Percentiles rank a stretch among this genome's conserved stretches.
Conservation (phyloP, 2,797 vertebrate genomes). For the Otolemur crassicaudatus region DNA sequence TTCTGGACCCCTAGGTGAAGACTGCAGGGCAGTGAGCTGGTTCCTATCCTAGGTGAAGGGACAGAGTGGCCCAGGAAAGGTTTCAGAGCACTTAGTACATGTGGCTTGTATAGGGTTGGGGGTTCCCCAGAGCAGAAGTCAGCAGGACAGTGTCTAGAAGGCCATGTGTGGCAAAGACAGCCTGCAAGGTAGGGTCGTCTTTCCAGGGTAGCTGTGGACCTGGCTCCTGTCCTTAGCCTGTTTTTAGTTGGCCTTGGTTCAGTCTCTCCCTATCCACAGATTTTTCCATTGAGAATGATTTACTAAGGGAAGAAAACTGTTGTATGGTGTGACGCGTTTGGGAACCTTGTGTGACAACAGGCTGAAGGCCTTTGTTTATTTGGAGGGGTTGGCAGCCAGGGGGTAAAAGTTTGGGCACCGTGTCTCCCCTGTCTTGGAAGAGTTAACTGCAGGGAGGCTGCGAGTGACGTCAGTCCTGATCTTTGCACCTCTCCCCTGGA, state of each 20-base stretch:
- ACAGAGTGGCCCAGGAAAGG: background rate
- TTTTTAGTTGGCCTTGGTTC: background rate
- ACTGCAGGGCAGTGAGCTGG: background rate
- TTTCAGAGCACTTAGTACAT: background rate
- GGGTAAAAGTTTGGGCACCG: slow-evolving; percentile 42
- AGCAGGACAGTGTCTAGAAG: background rate
- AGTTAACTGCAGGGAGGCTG: slow-evolving; percentile 64
- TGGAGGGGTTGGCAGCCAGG: background rate
- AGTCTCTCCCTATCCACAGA: background rate
- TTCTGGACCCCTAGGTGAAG: background rate
- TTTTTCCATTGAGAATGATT: slow-evolving; percentile 55
- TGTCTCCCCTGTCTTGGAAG: background rate
- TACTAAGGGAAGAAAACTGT: background rate
- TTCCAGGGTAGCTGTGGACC: background rate
- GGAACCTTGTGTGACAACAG: slow-evolving; percentile 58
- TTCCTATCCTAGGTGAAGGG: background rate
- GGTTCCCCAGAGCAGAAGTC: background rate
- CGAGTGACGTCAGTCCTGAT: slow-evolving; percentile 72
- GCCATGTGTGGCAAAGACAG: background rate
- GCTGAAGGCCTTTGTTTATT: background rate
- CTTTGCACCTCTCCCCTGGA: slow-evolving; percentile 64
- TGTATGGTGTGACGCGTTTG: slow-evolving; percentile 53
- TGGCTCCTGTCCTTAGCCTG: background rate
- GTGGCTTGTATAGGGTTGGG: background rate
- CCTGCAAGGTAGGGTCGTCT: background rate